These are phyloP conservation scores for Hoplias malabaricus DNA, from an alignment of 2,113 vertebrate species.

Conservation along the genomic window DNA sequence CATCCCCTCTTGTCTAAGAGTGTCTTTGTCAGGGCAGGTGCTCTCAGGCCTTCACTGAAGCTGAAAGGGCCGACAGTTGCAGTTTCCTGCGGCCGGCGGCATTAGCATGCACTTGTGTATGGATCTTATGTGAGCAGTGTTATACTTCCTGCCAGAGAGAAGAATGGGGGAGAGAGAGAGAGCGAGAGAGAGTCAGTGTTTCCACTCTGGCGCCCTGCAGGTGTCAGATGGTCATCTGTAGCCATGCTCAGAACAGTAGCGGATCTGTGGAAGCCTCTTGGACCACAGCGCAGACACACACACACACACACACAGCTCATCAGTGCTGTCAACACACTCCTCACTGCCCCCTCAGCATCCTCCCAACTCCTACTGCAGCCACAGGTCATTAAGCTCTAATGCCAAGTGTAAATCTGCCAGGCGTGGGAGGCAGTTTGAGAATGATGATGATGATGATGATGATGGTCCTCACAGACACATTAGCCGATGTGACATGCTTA, in stretches of 20 bases:
- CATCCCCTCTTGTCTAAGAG: slow-evolving; percentile 58
- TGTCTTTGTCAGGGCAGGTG: slow-evolving; percentile 74
- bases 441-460: not conserved
- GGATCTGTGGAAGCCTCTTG: slow-evolving; percentile 23
- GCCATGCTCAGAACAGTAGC: slow-evolving; percentile 39
- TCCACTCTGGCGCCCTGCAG: slow-evolving; percentile 50
- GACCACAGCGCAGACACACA: slow-evolving; percentile 28
- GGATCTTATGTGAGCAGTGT: slow-evolving; percentile 65
- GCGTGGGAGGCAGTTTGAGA: not conserved
- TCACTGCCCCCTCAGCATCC: slow-evolving; percentile 28
- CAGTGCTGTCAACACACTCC: not conserved
- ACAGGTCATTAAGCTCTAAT: slow-evolving; percentile 33
- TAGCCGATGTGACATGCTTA: not conserved
- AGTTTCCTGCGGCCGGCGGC: slow-evolving; percentile 66
- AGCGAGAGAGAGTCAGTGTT: slow-evolving; percentile 74
- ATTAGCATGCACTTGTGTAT: slow-evolving; percentile 70
- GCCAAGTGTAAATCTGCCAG: slow-evolving; percentile 16
- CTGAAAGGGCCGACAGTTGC: slow-evolving; percentile 62
- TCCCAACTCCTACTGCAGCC: not conserved
- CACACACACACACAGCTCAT: slow-evolving; percentile 25
- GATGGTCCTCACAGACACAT: not conserved
- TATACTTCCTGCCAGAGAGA: slow-evolving; percentile 73
- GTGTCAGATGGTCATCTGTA: slow-evolving; percentile 54
- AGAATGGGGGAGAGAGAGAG: slow-evolving; percentile 67
- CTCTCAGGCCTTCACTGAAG: slow-evolving; percentile 59